Evolutionary conservation across 2,888 invertebrate species (phyloP).

Genomic region (Acanthoscelides obtectus): DNA sequence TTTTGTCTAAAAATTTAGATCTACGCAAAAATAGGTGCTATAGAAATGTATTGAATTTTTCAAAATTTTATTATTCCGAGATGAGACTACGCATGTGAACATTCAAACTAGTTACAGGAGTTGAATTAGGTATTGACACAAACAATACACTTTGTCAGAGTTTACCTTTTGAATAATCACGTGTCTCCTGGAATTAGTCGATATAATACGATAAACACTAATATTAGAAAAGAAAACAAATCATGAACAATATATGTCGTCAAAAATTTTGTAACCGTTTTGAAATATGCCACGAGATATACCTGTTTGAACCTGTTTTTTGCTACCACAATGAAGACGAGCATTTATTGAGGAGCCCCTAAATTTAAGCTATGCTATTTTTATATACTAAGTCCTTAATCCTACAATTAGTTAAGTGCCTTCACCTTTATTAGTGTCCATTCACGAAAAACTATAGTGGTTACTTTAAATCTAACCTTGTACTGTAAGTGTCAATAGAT

Average conservation of each 20-base stretch:
- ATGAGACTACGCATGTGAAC: background rate
- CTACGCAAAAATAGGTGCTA: background rate
- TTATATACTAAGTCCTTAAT: constrained; percentile 42
- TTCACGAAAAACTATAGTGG: constrained; percentile 45
- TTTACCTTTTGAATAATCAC: background rate
- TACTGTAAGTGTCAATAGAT: constrained; percentile 42
- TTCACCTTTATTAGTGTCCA: constrained; percentile 47
- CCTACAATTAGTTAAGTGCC: constrained; percentile 47
- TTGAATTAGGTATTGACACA: background rate
- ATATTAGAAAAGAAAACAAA: background rate
- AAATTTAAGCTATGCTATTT: constrained; percentile 33
- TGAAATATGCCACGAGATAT: constrained; percentile 43
- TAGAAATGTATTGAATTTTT: background rate
- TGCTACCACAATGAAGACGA: constrained; percentile 48
- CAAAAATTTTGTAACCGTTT: constrained; percentile 27
- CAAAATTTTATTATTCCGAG: background rate
- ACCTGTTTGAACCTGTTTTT: constrained; percentile 43
- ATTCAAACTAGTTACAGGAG: background rate
- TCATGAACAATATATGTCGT: background rate
- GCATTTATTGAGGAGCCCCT: constrained; percentile 25
- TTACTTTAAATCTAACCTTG: constrained; percentile 42
- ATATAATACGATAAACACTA: background rate
- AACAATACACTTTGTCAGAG: background rate
- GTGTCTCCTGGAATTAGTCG: background rate
- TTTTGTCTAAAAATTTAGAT: background rate